Percentiles rank a stretch among this genome's conserved stretches.
Evolutionary conservation across 2,888 invertebrate genomes (phyloP).

Genomic region (Andrena flavipes): DNA sequence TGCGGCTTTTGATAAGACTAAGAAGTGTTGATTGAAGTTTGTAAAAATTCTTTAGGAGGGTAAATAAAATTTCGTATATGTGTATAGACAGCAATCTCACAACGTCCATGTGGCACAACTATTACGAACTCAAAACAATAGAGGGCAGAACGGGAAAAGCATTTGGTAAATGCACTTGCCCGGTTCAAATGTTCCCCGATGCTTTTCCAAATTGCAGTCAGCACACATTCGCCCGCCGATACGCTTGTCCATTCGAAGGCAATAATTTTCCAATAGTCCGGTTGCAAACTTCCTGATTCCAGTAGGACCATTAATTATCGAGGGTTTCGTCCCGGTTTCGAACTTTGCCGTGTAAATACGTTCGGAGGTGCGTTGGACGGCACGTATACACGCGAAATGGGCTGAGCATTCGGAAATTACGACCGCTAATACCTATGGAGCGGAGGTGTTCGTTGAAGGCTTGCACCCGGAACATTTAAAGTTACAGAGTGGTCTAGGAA

Average conservation of each 20-base stretch:
- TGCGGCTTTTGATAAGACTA: too few relatives aligned
- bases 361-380: slow-evolving; percentile 51
- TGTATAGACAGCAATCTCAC: not conserved
- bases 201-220: slow-evolving; percentile 46
- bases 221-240: slow-evolving; percentile 30
- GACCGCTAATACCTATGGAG: slow-evolving; percentile 50
- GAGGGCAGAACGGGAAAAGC: slow-evolving; percentile 9
- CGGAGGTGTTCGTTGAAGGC: not conserved
- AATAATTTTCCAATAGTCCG: slow-evolving; percentile 71
- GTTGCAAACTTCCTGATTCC: slow-evolving; percentile 71
- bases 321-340: slow-evolving; percentile 66
- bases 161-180: slow-evolving; percentile 25
- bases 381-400: slow-evolving; percentile 42
- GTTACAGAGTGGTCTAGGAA: not conserved
- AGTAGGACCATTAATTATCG: slow-evolving; percentile 71
- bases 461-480: not conserved
- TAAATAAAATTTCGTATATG: too few relatives aligned
- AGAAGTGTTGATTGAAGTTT: too few relatives aligned
- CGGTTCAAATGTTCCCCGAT: slow-evolving; percentile 15
- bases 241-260: slow-evolving; percentile 50
- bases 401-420: slow-evolving; percentile 61
- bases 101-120: not conserved
- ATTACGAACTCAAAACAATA: not conserved
- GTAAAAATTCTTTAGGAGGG: too few relatives aligned
- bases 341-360: slow-evolving; percentile 65